Conservation (phyloP, 2,888 invertebrate species). For the Cylloceria caligata region DNA sequence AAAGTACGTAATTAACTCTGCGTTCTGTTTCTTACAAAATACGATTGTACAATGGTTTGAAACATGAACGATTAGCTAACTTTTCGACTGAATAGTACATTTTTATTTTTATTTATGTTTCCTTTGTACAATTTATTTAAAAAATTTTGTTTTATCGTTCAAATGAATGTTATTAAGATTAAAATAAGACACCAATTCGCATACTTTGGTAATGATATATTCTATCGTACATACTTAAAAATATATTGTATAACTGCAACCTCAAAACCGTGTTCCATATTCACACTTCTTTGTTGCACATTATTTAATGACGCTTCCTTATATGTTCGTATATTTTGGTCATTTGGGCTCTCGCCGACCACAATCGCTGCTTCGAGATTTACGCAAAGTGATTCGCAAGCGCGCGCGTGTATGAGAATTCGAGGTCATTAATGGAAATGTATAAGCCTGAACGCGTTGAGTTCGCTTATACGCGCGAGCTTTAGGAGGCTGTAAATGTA, state of each 20-base stretch:
- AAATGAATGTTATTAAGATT: neutral
- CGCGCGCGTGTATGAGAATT: slow-evolving; percentile 27
- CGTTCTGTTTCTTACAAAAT: too few relatives aligned
- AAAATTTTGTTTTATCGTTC: too few relatives aligned
- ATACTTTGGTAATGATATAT: neutral
- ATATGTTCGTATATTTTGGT: slow-evolving; percentile 36
- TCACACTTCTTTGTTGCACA: neutral
- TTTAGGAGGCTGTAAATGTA: slow-evolving; percentile 54
- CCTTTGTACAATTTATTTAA: neutral
- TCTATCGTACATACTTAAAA: neutral
- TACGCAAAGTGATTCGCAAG: slow-evolving; percentile 53
- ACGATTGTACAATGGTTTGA: too few relatives aligned
- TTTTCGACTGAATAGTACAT: too few relatives aligned
- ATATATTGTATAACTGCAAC: neutral
- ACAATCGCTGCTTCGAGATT: slow-evolving; percentile 33
- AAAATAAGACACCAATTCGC: neutral
- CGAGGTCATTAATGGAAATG: slow-evolving; percentile 49
- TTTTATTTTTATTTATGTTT: neutral
- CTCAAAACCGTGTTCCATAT: neutral
- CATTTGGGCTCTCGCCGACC: slow-evolving; percentile 15
- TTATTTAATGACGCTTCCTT: slow-evolving; percentile 24
- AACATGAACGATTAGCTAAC: too few relatives aligned
- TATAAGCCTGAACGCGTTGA: slow-evolving; percentile 2
- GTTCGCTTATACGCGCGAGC: slow-evolving; percentile 44
- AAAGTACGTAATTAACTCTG: too few relatives aligned